Conservation (phyloP, 1,140 invertebrate species). For the Panagrolaimus sp. region DNA sequence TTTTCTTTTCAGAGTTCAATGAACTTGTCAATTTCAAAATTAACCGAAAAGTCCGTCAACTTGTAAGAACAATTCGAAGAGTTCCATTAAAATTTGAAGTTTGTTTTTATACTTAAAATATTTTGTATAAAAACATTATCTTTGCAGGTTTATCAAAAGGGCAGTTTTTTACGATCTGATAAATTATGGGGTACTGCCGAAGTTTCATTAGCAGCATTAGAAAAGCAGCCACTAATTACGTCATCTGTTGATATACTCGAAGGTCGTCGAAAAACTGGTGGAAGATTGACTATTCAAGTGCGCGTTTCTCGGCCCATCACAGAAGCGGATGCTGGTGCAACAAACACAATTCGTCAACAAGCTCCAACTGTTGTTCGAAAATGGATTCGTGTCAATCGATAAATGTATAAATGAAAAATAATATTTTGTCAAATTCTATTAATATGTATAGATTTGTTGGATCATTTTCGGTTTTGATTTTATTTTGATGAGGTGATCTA, state of each 20-base stretch:
- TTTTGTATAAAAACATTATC: background rate
- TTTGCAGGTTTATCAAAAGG: slow-evolving; percentile 3
- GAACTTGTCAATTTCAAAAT: slow-evolving; percentile 4
- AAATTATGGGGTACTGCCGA: background rate
- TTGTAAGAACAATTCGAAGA: background rate
- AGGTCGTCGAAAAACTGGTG: background rate
- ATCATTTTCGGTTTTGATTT: too few relatives aligned
- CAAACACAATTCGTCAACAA: background rate
- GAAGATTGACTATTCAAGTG: background rate
- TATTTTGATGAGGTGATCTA: too few relatives aligned
- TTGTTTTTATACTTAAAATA: background rate
- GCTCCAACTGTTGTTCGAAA: background rate
- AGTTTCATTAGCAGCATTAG: background rate
- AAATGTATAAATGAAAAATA: background rate
- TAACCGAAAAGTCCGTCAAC: background rate
- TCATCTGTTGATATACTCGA: background rate
- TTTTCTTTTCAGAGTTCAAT: background rate
- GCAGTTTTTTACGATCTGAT: slow-evolving; percentile 3
- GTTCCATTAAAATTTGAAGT: slow-evolving; percentile 6
- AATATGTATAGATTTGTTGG: too few relatives aligned
- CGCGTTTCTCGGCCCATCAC: background rate
- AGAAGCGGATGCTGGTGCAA: background rate
- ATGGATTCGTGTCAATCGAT: slow-evolving; percentile 8
- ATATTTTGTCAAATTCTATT: too few relatives aligned
- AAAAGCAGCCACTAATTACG: slow-evolving; percentile 2